These are phyloP conservation scores for Xanthia icteritia DNA, from an alignment of 2,888 invertebrate species.

Conservation along the genomic window DNA sequence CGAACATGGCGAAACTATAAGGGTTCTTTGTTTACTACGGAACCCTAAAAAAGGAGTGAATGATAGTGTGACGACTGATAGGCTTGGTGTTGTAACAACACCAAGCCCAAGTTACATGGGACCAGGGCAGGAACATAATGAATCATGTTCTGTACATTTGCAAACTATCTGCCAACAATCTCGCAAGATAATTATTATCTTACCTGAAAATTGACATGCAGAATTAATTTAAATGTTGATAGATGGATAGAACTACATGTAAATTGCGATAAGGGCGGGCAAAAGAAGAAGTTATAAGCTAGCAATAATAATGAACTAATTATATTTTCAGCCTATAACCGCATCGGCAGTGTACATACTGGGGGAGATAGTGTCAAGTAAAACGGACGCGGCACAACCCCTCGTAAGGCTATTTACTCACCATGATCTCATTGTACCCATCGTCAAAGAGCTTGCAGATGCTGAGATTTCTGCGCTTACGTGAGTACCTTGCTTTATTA, in stretches of 20 bases:
- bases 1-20: no score
- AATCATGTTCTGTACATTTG: not conserved
- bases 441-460: slow-evolving; percentile 95
- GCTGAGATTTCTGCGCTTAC: slow-evolving; percentile 97
- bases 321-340: slow-evolving; percentile 92
- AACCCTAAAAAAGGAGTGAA: no score
- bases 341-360: slow-evolving; percentile 95
- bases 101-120: no score
- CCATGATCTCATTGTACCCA: slow-evolving; percentile 95
- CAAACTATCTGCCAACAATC: not conserved
- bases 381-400: slow-evolving; percentile 97
- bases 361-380: slow-evolving; percentile 96
- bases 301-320: not conserved
- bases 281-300: not conserved
- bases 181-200: not conserved
- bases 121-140: no score
- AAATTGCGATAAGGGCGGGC: no score
- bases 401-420: slow-evolving; percentile 96
- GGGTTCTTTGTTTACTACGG: no score
- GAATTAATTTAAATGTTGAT: not conserved
- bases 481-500: slow-evolving; percentile 88
- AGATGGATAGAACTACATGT: no score
- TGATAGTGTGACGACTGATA: no score
- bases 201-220: not conserved
- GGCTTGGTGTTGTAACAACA: no score